A percentile compares a stretch with the other conserved stretches of the same genome.
These are phyloP conservation scores for Entosphenus tridentatus DNA, from an alignment of 2,113 vertebrate species.

Conservation along the genomic window DNA sequence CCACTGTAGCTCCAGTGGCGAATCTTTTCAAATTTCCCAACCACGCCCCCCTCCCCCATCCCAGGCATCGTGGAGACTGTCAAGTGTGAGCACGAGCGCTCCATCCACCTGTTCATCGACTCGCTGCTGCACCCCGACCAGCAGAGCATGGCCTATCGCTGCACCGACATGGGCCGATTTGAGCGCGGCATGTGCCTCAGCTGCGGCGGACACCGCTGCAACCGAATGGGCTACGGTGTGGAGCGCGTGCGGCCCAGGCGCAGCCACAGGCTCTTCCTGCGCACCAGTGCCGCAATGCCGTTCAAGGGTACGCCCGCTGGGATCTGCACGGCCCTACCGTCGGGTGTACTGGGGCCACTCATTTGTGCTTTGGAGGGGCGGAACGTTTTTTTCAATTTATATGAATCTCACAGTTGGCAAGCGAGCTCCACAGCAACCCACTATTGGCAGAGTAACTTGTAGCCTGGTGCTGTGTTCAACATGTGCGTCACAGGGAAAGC, in stretches of 20 bases:
- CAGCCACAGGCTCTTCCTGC: constrained; percentile 28
- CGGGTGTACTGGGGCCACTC: too few relatives aligned
- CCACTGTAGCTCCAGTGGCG: too few relatives aligned
- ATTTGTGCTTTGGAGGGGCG: too few relatives aligned
- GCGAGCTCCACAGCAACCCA: too few relatives aligned
- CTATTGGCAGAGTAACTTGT: too few relatives aligned
- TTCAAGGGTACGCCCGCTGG: constrained; percentile 24
- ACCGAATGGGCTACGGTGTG: constrained; percentile 26
- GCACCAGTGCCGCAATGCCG: constrained; percentile 30
- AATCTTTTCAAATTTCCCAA: too few relatives aligned
- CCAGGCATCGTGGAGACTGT: constrained; percentile 26
- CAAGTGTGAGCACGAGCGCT: constrained; percentile 33
- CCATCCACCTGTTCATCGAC: constrained; percentile 35
- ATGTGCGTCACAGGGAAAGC: too few relatives aligned
- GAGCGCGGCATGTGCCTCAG: constrained; percentile 30
- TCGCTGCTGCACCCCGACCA: constrained; percentile 25
- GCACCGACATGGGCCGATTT: constrained; percentile 22
- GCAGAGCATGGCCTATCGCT: constrained; percentile 22
- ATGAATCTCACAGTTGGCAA: too few relatives aligned
- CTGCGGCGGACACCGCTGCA: constrained; percentile 29
- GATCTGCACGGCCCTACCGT: too few relatives aligned
- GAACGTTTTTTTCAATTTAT: too few relatives aligned
- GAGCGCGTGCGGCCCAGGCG: constrained; percentile 20
- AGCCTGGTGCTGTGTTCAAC: too few relatives aligned
- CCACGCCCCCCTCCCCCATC: neutral